phyloP scores from a whole-genome alignment of 2,888 invertebrate species.

The Netelia melanura region DNA sequence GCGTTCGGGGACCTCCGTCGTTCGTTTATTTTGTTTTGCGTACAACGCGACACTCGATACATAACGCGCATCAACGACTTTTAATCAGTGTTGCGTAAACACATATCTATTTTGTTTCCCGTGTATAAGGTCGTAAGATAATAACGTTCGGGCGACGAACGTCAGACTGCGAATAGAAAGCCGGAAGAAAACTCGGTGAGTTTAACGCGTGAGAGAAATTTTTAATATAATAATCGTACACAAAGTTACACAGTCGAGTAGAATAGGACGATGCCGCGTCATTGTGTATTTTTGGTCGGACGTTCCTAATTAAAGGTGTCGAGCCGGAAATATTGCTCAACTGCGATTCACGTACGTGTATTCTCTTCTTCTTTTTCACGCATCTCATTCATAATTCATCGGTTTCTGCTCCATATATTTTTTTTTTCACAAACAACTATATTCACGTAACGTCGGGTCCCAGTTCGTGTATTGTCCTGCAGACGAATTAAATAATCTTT shows the following conservation, averaged over 20 bases:
- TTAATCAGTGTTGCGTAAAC: slow-evolving; percentile 26
- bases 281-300: neutral
- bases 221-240: neutral
- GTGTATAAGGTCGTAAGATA: slow-evolving; percentile 46
- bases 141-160: slow-evolving; percentile 3
- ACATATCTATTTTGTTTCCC: neutral
- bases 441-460: slow-evolving; percentile 10
- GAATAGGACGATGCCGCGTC: slow-evolving; percentile 19
- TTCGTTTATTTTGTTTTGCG: slow-evolving; percentile 32
- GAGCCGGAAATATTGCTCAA: slow-evolving; percentile 60
- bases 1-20: neutral
- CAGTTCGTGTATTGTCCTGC: neutral
- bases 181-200: slow-evolving; percentile 52
- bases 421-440: slow-evolving; percentile 5
- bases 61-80: slow-evolving; percentile 4
- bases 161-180: slow-evolving; percentile 56
- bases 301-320: slow-evolving; percentile 31
- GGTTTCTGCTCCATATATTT: slow-evolving; percentile 30
- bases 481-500: slow-evolving; percentile 18
- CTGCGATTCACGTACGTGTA: neutral
- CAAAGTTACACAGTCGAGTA: slow-evolving; percentile 23
- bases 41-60: neutral
- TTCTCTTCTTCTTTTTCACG: slow-evolving; percentile 18
- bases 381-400: slow-evolving; percentile 22
- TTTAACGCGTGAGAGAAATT: slow-evolving; percentile 55